A percentile compares a stretch with the other conserved stretches of the same genome.
These are phyloP conservation scores for Anthoscopus minutus DNA, from an alignment of 2,113 vertebrate species.

Conservation along the genomic window DNA sequence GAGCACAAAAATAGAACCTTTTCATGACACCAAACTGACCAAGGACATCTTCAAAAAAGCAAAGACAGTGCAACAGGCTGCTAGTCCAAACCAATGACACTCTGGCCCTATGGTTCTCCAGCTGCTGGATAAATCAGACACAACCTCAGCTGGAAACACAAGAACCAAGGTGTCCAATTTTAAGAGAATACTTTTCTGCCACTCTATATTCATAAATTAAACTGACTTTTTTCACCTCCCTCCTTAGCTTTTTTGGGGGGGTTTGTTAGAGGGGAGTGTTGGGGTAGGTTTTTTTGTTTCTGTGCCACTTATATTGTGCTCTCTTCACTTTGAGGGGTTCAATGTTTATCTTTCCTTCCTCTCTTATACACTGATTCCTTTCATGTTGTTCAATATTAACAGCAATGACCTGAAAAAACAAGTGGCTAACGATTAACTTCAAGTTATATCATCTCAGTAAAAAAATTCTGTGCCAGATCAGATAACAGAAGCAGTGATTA, in stretches of 20 bases:
- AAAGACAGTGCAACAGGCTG: background rate
- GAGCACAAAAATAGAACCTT: background rate
- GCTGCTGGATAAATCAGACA: background rate
- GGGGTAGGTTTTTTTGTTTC: background rate
- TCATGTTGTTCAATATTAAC: background rate
- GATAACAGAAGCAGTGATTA: background rate
- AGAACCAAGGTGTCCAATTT: background rate
- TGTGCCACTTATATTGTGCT: background rate
- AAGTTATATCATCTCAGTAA: background rate
- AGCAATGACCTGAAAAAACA: background rate
- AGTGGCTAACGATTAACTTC: background rate
- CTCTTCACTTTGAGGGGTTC: background rate
- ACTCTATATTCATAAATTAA: background rate
- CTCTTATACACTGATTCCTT: background rate
- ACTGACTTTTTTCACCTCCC: background rate
- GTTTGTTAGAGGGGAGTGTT: too few species aligned
- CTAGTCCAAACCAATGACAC: background rate
- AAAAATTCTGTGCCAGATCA: background rate
- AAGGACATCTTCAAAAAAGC: background rate
- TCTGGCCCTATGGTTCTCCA: background rate
- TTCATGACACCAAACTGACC: background rate
- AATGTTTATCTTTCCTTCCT: background rate
- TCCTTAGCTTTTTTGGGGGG: background rate
- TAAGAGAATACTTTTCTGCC: background rate
- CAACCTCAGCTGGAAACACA: background rate